phyloP scores from a whole-genome alignment of 2,888 invertebrate genomes.

The Hemithea aestivaria region DNA sequence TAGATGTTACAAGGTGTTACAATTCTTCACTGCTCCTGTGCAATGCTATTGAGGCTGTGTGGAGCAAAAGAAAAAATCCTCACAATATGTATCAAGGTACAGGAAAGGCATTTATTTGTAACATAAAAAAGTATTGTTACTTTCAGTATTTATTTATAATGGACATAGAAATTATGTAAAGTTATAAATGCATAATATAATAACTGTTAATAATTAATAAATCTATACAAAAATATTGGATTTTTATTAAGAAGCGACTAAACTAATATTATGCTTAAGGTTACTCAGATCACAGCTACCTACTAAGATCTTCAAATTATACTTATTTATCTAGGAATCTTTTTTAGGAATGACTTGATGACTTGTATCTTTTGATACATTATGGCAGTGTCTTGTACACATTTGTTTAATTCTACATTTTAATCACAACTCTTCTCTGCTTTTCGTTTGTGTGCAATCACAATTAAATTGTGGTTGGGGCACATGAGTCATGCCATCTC shows the following conservation, averaged over 20 bases:
- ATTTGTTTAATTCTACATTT: constrained; percentile 1
- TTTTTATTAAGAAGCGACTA: neutral
- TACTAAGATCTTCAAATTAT: constrained; percentile 3
- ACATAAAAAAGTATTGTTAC: too few species aligned
- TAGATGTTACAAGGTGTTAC: too few species aligned
- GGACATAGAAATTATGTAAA: too few species aligned
- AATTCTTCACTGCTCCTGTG: too few species aligned
- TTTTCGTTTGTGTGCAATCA: constrained; percentile 36
- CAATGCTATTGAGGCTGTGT: too few species aligned
- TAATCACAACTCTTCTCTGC: constrained; percentile 54
- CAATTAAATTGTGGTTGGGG: constrained; percentile 53
- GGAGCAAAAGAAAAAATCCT: too few species aligned
- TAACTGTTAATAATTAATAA: neutral
- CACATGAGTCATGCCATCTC: constrained; percentile 58
- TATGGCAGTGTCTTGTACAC: constrained; percentile 13
- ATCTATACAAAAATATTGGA: too few species aligned
- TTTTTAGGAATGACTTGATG: constrained; percentile 8
- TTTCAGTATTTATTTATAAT: too few species aligned
- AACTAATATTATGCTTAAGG: constrained; percentile 3
- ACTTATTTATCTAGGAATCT: neutral
- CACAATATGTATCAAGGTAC: too few species aligned
- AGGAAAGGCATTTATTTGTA: too few species aligned
- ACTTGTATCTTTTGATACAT: neutral
- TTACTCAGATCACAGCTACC: constrained; percentile 17
- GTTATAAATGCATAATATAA: constrained; percentile 1